Conservation (phyloP, 2,797 vertebrate species). For the Fistularia commersonii region DNA sequence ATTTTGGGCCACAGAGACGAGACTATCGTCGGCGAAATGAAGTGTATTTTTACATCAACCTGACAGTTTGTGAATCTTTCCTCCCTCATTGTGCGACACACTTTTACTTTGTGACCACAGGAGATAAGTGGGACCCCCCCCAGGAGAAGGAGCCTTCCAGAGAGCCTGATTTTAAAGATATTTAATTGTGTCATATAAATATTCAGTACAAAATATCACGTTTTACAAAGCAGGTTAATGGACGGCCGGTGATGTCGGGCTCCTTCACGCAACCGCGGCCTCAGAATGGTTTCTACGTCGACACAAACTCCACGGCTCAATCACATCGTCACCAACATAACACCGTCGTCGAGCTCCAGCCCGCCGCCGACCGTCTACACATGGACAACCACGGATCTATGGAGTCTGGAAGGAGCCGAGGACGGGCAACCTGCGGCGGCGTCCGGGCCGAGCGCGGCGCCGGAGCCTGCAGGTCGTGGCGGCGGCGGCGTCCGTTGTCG, state of each 20-base stretch:
- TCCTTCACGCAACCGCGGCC: constrained; percentile 54
- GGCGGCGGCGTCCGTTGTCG: constrained; percentile 29
- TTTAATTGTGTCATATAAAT: constrained; percentile 97
- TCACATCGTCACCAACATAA: constrained; percentile 75
- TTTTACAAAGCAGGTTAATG: constrained; percentile 88
- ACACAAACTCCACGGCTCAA: constrained; percentile 58
- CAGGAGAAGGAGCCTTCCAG: background rate
- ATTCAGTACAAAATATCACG: constrained; percentile 96
- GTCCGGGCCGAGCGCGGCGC: constrained; percentile 29
- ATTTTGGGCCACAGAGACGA: too few species aligned
- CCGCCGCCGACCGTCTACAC: constrained; percentile 60
- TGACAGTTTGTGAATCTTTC: too few species aligned
- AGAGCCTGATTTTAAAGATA: constrained; percentile 68
- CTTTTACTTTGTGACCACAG: too few species aligned
- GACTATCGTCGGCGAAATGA: too few species aligned
- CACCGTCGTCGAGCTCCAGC: constrained; percentile 49
- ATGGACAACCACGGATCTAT: constrained; percentile 68
- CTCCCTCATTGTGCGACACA: too few species aligned
- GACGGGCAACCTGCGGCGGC: constrained; percentile 3
- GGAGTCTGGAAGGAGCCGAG: too few species aligned
- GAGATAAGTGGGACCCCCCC: too few species aligned
- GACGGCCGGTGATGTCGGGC: constrained; percentile 39
- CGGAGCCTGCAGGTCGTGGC: constrained; percentile 26
- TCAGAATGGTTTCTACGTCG: constrained; percentile 53
- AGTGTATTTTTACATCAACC: too few species aligned